Evolutionary conservation across 2,797 vertebrate species (phyloP).

Genomic region (Poecilia velifera): DNA sequence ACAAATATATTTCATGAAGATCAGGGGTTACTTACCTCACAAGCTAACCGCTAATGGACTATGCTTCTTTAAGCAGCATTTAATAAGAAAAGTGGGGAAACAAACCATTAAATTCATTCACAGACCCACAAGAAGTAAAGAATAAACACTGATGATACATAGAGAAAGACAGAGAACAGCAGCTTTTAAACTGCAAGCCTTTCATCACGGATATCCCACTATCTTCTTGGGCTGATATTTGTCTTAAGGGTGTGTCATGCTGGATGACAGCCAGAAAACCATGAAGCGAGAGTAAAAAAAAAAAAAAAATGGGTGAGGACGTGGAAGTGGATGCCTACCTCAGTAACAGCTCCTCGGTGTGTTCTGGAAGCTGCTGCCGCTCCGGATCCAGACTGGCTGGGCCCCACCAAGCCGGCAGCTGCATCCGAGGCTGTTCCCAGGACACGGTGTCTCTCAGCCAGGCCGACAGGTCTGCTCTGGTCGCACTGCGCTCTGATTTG

Average conservation of each 20-base stretch:
- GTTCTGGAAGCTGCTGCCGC: constrained; percentile 47
- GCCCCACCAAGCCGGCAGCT: constrained; percentile 50
- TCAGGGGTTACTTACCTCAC: constrained; percentile 14
- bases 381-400: constrained; percentile 46
- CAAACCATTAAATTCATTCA: constrained; percentile 7
- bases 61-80: background rate
- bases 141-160: background rate
- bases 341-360: constrained; percentile 74
- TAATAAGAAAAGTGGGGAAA: constrained; percentile 2
- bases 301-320: constrained; percentile 11
- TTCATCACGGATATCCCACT: constrained; percentile 2
- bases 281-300: constrained; percentile 15
- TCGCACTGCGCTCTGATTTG: constrained; percentile 89
- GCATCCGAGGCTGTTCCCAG: constrained; percentile 51
- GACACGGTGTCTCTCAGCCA: constrained; percentile 54
- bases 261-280: constrained; percentile 50
- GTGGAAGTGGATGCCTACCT: constrained; percentile 78
- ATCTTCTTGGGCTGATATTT: constrained; percentile 13
- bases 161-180: background rate
- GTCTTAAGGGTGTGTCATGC: constrained; percentile 66
- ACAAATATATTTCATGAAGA: constrained; percentile 41
- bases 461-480: constrained; percentile 70
- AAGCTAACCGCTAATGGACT: constrained; percentile 5
- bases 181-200: constrained; percentile 6
- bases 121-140: constrained; percentile 3